Evolutionary conservation across 23 tunicate species (phyloP), one percentile per base, ranked within the genome.

Genomic region (Halocynthia aurantium): DNA sequence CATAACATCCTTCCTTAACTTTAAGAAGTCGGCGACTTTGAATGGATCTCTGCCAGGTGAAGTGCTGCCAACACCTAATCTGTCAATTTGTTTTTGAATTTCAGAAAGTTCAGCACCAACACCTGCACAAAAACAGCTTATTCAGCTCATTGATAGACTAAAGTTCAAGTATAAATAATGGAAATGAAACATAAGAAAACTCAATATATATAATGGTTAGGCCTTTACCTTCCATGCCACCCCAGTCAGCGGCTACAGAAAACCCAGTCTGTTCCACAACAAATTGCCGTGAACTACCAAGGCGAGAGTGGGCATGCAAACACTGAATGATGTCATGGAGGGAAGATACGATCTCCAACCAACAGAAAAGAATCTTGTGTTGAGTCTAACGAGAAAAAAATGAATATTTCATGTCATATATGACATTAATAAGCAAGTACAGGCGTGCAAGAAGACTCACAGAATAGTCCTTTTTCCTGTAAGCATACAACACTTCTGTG

Each of bases 241-340:
- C 97, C 97, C 97, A 90, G 64, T 85, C 97, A 2, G 97, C 86
- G 10, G 87, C 75, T 4, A 77, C 83, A 49, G 75, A 57, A 57
- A 85, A 61, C 21, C 85, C 76, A 50, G 61, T 62, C 40, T 76
- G 66, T 82, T 70, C 31, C 78, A 66, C 67, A 58, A 76, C 72
- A 64, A 9, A 13, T 72, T 22, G 6, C 66, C 76, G 15, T 8
- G 70, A 65, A 49, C 81, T 83, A 8, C 96, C 97, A 66, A 90
- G 77, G n/a, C 78, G 71, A 8, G 97, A 81, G 57, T 83, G 84
- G 8, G 89, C 90, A 61, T 81, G 87, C 62, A 90, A 51, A 52
- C 77, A 83, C 10, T 86, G 81, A 7, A 90, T 52, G 62, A 90
- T 90, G 76, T 90, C 90, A 70, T 90, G 97, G 10, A 90, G 83